Evolutionary conservation across 2,888 invertebrate genomes (phyloP), one percentile per base, ranked within the genome.

Genomic region (Dexiosoma caninum): DNA sequence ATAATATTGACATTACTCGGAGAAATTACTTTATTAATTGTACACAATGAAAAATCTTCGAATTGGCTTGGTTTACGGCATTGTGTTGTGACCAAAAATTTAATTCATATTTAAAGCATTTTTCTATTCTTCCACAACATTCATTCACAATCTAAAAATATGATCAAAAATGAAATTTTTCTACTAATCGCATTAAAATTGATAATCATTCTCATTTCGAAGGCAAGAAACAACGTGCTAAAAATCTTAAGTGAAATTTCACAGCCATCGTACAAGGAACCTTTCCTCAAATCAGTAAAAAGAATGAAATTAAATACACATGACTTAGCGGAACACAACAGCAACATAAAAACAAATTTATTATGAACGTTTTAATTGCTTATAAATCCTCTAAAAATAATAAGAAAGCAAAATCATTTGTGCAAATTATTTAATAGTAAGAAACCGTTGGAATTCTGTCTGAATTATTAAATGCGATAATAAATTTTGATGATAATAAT

Each of bases 401-500:
- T 44, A 57, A 57, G 8, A 10, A 44, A 46, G 21, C 23, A 40
- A 49, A 27, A 49, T 49, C 6, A 6, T 27, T n/a, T 8, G 19
- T 10, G n/a, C n/a, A 35, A 55, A 35, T 19, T 35, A 19, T 19
- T 55, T 21, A 19, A 30, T 12, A 55, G 2, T 12, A 49, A 23
- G 23, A 40, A 40, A 27, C 19, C 16, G 21, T 46, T 32, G 1
- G 9, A 32, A 46, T 35, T 6, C 23, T 64, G n/a, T 51, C 14
- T 23, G 14, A 66, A 66, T 51, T 16, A 27, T 49, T 19, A 23
- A 59, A 60, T 60, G 37, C 21, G 59, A 71, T 59, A 71, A 71
- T 71, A 51, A 71, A 71, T 60, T 71, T 37, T 60, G 60, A 71
- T 71, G 60, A 71, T 71, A 51, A 71, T 51, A 12, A 37, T 37